Base-by-base conservation (phyloP, 2,113 vertebrate genomes). In the Elephantulus edwardii region DNA sequence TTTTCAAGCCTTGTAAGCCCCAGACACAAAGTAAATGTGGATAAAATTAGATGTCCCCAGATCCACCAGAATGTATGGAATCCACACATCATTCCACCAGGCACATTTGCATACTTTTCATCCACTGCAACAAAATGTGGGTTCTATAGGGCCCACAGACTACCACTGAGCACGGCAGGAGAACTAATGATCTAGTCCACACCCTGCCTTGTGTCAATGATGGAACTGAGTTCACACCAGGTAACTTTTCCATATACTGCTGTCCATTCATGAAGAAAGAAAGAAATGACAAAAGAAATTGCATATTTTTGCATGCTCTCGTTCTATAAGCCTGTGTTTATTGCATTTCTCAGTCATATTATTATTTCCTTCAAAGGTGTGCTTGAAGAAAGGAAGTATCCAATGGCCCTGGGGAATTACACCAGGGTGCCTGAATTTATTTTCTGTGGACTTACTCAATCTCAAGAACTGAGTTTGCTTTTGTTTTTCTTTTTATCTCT, bases 401-500 rank as follows among this genome's bases (percentile, higher is more conserved):
- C 38, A 30, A 79, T 79, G 52, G 35, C 54, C 35, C 77, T 56
- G 77, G 24, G 35, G 19, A 79, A 79, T 40, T 58, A 79, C 8
- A 68, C 64, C 35, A 68, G 64, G 64, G 64, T 68, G 64, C 16
- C 64, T 68, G 71, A 83, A 24, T 91, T 95, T 68, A 26, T 94
- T 91, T 94, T 83, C 50, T 93, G 54, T 19, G 74, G 91, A 44
- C 89, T 95, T 62, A 84, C 74, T 13, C 70, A 52, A 9, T 74
- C 87, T 3, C 66, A 40, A 22, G 40, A 71, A 11, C 75, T 80
- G 12, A 85, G 83, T n/a, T 60, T 80, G 22, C 5, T 93, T 38
- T 64, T 95, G 24, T 94, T 93, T 86, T 50, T 89, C 22, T 13
- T 91, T 28, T 75, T 95, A 52, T 58, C 87, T n/a, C 40, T 70